A percentile compares a stretch with the other conserved stretches of the same genome.
Evolutionary conservation across 2,888 invertebrate species (phyloP).

Genomic region (Ecliptopera silaceata): DNA sequence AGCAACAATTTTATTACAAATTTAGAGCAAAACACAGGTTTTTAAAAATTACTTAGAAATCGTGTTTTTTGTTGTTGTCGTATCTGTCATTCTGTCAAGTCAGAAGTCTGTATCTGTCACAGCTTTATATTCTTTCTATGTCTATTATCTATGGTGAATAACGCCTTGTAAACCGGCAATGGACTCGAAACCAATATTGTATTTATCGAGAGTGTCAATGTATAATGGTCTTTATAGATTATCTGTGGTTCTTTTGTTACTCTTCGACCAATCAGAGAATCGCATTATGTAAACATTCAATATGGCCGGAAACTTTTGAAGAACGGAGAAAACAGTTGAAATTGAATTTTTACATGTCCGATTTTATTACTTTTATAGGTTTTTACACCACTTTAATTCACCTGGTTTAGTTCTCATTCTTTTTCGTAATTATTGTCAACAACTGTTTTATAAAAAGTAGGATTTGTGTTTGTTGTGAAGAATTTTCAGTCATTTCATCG

Average conservation of each 20-base stretch:
- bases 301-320: constrained; percentile 38
- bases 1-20: neutral
- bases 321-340: constrained; percentile 71
- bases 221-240: neutral
- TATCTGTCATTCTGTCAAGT: too few relatives aligned
- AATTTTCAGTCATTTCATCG: constrained; percentile 1
- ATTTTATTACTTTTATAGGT: constrained; percentile 31
- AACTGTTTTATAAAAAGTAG: neutral
- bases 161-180: neutral
- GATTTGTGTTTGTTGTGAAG: neutral
- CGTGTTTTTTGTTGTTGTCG: too few relatives aligned
- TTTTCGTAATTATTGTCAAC: neutral
- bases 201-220: neutral
- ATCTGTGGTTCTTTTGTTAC: constrained; percentile 31
- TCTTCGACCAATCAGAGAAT: constrained; percentile 46
- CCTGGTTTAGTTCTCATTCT: constrained; percentile 6
- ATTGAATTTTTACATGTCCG: constrained; percentile 55
- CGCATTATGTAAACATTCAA: constrained; percentile 54
- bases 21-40: too few relatives aligned
- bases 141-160: too few relatives aligned
- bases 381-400: constrained; percentile 29
- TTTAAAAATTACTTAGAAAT: neutral
- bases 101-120: too few relatives aligned
- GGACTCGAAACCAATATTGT: neutral
- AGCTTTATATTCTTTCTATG: too few relatives aligned